Conservation (phyloP, 2,888 invertebrate species). For the Phoronis australis region DNA sequence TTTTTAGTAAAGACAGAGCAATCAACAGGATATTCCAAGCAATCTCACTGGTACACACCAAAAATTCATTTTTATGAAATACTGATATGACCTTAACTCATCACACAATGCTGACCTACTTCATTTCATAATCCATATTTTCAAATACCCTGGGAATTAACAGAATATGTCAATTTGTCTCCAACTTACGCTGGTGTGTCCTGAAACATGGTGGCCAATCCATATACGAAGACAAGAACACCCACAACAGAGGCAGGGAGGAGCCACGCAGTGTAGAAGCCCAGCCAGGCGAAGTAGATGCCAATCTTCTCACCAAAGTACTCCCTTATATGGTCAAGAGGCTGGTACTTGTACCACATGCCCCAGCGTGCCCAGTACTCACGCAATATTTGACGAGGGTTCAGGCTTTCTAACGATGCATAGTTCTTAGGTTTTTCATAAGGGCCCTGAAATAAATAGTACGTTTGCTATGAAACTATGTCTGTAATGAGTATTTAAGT, state of each 20-base stretch:
- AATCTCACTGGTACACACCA: too few relatives aligned
- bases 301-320: conserved; percentile 61
- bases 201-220: conserved; percentile 54
- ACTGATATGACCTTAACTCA: too few relatives aligned
- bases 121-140: too few relatives aligned
- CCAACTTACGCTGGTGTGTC: conserved; percentile 55
- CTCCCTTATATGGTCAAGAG: conserved; percentile 59
- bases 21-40: too few relatives aligned
- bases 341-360: conserved; percentile 60
- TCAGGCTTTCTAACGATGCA: conserved; percentile 41
- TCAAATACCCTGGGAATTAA: too few relatives aligned
- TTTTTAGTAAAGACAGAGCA: too few relatives aligned
- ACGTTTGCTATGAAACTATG: too few relatives aligned
- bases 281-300: conserved; percentile 61
- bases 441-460: conserved; percentile 55
- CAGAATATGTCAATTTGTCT: too few relatives aligned
- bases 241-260: conserved; percentile 59
- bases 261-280: conserved; percentile 60
- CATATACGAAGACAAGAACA: conserved; percentile 58
- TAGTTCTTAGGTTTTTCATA: conserved; percentile 47
- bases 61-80: too few relatives aligned
- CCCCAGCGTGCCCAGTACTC: conserved; percentile 59
- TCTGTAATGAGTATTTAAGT: too few relatives aligned
- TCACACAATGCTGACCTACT: too few relatives aligned
- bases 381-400: conserved; percentile 56